These are phyloP conservation scores for Polyergus mexicanus DNA, from an alignment of 1,140 invertebrate genomes.

Conservation along the genomic window DNA sequence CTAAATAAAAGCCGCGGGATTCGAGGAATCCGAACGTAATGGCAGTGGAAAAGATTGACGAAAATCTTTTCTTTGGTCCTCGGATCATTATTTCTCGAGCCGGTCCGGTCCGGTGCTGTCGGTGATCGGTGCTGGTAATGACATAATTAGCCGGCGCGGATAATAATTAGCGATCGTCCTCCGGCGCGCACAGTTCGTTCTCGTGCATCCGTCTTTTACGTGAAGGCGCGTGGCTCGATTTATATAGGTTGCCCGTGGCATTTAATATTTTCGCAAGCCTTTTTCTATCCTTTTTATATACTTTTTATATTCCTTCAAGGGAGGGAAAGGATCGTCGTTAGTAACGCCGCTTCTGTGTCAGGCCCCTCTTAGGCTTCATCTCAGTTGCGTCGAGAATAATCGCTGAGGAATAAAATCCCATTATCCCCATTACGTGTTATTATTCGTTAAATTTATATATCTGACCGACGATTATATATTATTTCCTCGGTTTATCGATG, in stretches of 20 bases:
- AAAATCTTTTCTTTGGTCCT: constrained; percentile 47
- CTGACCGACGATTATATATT: background rate
- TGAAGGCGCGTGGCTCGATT: constrained; percentile 76
- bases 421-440: constrained; percentile 40
- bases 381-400: constrained; percentile 32
- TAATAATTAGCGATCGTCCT: constrained; percentile 76
- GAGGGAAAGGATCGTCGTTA: constrained; percentile 35
- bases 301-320: constrained; percentile 26
- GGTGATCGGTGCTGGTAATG: constrained; percentile 79
- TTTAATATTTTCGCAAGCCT: constrained; percentile 19
- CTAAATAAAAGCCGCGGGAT: constrained; percentile 38
- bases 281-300: constrained; percentile 17
- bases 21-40: constrained; percentile 42
- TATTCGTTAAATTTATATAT: constrained; percentile 23
- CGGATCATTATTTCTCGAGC: constrained; percentile 60
- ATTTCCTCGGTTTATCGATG: background rate
- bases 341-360: constrained; percentile 31
- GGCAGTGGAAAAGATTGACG: constrained; percentile 47
- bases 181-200: constrained; percentile 30
- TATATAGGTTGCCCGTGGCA: constrained; percentile 56
- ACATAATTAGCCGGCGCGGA: constrained; percentile 77
- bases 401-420: constrained; percentile 6
- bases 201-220: constrained; percentile 66
- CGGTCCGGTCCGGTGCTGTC: background rate
- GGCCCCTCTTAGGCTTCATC: background rate